Evolutionary conservation across 2,888 invertebrate genomes (phyloP).

Genomic region (Melikaiella ostensackeni): DNA sequence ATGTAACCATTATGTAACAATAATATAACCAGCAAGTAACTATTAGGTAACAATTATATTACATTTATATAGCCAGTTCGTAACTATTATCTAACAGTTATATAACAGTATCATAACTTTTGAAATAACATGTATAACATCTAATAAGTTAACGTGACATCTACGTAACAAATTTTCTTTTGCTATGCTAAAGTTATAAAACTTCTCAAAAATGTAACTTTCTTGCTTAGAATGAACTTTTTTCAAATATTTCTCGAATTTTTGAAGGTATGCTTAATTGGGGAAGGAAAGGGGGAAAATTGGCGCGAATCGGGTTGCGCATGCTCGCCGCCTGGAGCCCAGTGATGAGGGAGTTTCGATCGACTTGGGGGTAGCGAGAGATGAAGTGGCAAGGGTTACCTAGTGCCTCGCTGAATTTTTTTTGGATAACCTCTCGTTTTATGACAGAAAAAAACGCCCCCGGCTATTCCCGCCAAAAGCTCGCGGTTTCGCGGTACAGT

Average conservation of each 20-base stretch:
- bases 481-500: slow-evolving; percentile 25
- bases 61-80: background rate
- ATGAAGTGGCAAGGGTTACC: slow-evolving; percentile 45
- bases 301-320: slow-evolving; percentile 57
- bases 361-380: slow-evolving; percentile 60
- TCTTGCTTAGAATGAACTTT: background rate
- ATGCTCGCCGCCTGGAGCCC: slow-evolving; percentile 49
- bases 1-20: too few species aligned
- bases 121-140: background rate
- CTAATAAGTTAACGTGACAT: background rate
- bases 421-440: slow-evolving; percentile 31
- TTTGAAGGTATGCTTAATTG: background rate
- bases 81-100: background rate
- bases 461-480: background rate
- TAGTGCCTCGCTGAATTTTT: slow-evolving; percentile 39
- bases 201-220: background rate
- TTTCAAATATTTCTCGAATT: background rate
- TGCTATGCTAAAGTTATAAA: background rate
- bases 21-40: too few species aligned
- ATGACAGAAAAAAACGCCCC: slow-evolving; percentile 30
- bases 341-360: slow-evolving; percentile 63
- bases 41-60: background rate
- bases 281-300: slow-evolving; percentile 45
- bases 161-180: background rate
- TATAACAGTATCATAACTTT: background rate